These are phyloP conservation scores for Anneissia japonica DNA, from an alignment of 35 echinoderm and acorn worm species.

Conservation along the genomic window DNA sequence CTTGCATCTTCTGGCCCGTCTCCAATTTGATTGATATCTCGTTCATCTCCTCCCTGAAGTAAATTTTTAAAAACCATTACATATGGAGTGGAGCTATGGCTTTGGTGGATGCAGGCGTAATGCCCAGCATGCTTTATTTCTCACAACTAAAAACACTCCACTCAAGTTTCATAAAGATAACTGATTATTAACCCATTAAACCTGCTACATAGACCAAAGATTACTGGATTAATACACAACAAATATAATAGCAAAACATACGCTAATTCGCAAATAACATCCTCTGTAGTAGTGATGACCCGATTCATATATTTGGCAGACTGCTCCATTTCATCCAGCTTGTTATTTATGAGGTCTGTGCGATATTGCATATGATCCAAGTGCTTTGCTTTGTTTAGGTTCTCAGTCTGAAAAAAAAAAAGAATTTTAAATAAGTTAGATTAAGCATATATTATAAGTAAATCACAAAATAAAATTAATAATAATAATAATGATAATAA, in stretches of 20 bases:
- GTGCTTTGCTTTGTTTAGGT: constrained; percentile 46
- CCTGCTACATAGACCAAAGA: neutral
- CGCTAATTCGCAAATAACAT: constrained; percentile 69
- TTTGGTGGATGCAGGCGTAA: no score
- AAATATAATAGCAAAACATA: constrained; percentile 13
- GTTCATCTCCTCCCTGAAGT: constrained; percentile 69
- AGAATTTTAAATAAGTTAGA: neutral
- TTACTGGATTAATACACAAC: neutral
- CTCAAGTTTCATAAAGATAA: no score
- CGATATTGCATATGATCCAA: constrained; percentile 78
- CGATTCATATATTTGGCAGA: constrained; percentile 72
- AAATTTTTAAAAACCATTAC: neutral
- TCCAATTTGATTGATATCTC: constrained; percentile 80
- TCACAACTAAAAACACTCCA: no score
- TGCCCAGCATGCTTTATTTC: no score
- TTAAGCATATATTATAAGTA: neutral
- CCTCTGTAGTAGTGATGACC: constrained; percentile 71
- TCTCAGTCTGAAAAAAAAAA: constrained; percentile 52
- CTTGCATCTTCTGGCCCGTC: constrained; percentile 77
- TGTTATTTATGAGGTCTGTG: constrained; percentile 76
- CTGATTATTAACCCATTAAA: no score
- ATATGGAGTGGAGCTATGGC: neutral
- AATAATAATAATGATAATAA: neutral
- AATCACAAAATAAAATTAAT: neutral
- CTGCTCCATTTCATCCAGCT: constrained; percentile 70